phyloP scores from a whole-genome alignment of 2,888 invertebrate genomes.

The Drosophila pegasa region DNA sequence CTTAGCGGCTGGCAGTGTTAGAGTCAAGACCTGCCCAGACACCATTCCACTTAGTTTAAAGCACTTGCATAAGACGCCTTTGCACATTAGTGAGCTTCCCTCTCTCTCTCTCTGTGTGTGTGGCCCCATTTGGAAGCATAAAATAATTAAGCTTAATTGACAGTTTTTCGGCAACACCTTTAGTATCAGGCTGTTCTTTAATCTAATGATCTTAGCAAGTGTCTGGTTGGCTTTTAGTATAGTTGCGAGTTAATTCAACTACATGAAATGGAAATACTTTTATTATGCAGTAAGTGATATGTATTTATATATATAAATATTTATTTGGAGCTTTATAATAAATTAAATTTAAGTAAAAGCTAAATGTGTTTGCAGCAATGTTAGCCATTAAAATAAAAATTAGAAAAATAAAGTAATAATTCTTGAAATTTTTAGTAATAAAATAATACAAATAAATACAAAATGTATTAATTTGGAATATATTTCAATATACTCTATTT shows the following conservation, averaged over 20 bases:
- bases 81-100: conserved; percentile 61
- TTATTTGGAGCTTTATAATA: background rate
- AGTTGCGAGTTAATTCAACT: conserved; percentile 17
- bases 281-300: conserved; percentile 12
- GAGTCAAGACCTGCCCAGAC: conserved; percentile 31
- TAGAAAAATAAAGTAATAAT: too few relatives aligned
- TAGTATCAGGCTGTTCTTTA: conserved; percentile 38
- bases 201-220: conserved; percentile 72
- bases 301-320: background rate
- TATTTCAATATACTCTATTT: too few relatives aligned
- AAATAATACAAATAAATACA: too few relatives aligned
- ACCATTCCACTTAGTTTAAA: conserved; percentile 22
- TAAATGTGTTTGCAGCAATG: too few relatives aligned
- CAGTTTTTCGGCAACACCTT: conserved; percentile 78
- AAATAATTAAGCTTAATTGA: conserved; percentile 79
- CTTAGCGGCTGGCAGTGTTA: conserved; percentile 63
- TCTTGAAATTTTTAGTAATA: too few relatives aligned
- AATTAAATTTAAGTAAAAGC: background rate
- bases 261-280: conserved; percentile 9
- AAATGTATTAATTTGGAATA: too few relatives aligned
- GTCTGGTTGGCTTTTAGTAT: conserved; percentile 60
- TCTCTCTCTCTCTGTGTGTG: conserved; percentile 27
- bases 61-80: conserved; percentile 70
- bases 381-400: too few relatives aligned
- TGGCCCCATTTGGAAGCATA: conserved; percentile 60